phyloP scores from a whole-genome alignment of 92 coral and sea anemone species.

The Desmophyllum pertusum region DNA sequence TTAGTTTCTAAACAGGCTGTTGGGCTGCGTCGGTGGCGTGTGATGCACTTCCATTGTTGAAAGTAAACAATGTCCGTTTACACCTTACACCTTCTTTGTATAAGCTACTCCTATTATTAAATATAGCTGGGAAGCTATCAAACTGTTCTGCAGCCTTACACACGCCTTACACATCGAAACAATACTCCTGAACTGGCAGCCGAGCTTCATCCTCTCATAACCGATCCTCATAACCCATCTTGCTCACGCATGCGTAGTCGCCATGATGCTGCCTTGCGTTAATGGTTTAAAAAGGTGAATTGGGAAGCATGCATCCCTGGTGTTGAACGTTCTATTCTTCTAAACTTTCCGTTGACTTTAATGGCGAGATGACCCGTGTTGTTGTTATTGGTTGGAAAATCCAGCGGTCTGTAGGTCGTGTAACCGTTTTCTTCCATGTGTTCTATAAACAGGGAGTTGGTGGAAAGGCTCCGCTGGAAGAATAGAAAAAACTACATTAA shows the following conservation, averaged over 20 bases:
- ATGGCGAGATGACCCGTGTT: slow-evolving; percentile 69
- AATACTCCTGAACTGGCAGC: too few relatives aligned
- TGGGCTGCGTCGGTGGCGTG: not conserved
- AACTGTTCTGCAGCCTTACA: not conserved
- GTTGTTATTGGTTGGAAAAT: slow-evolving; percentile 19
- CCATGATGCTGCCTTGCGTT: not conserved
- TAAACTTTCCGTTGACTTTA: slow-evolving; percentile 69
- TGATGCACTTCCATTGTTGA: too few relatives aligned
- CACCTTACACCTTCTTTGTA: not conserved
- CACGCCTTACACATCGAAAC: not conserved
- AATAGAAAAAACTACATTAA: not conserved
- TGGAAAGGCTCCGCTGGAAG: slow-evolving; percentile 14
- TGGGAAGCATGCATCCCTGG: slow-evolving; percentile 84
- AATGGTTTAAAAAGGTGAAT: slow-evolving; percentile 28
- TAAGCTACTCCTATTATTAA: not conserved
- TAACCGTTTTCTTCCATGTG: slow-evolving; percentile 62
- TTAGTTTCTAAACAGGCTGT: not conserved
- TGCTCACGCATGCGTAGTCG: not conserved
- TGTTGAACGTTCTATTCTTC: slow-evolving; percentile 61
- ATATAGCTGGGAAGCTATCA: not conserved
- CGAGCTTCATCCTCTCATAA: not conserved
- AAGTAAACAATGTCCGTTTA: not conserved
- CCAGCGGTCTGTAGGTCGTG: slow-evolving; percentile 53
- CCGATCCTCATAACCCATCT: too few relatives aligned
- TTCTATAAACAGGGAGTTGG: slow-evolving; percentile 63